Percentiles rank a stretch among this genome's conserved stretches.
These are phyloP conservation scores for Eulemur rubriventer DNA, from an alignment of 2,797 vertebrate genomes.

Conservation along the genomic window DNA sequence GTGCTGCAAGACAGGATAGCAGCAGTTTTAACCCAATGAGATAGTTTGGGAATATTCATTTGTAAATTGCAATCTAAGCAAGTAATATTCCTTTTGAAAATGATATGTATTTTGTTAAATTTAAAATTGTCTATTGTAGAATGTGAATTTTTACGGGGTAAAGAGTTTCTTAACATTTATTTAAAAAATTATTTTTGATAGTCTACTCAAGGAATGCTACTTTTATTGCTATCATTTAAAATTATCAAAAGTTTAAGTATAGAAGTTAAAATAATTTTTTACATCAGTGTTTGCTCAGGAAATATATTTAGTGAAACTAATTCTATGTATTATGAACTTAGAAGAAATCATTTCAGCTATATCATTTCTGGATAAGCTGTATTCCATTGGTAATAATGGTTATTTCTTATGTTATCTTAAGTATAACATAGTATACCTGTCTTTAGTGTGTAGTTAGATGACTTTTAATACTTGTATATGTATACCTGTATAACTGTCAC, in stretches of 20 bases:
- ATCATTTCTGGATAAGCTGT: not conserved
- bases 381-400: not conserved
- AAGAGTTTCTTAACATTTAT: not conserved
- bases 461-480: not conserved
- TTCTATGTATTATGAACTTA: not conserved
- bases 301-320: not conserved
- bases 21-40: not conserved
- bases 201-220: not conserved
- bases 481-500: not conserved
- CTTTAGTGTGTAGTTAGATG: not conserved
- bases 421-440: not conserved
- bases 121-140: not conserved
- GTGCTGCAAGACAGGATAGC: not conserved
- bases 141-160: not conserved
- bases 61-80: not conserved
- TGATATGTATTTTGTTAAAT: not conserved
- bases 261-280: slow-evolving; percentile 34
- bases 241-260: not conserved
- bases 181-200: not conserved
- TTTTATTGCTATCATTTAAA: not conserved
- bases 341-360: not conserved
- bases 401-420: not conserved
- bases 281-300: not conserved
- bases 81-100: not conserved
- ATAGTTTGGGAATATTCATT: not conserved